Evolutionary conservation across 2,113 vertebrate genomes (phyloP).

Genomic region (Synchiropus splendidus): DNA sequence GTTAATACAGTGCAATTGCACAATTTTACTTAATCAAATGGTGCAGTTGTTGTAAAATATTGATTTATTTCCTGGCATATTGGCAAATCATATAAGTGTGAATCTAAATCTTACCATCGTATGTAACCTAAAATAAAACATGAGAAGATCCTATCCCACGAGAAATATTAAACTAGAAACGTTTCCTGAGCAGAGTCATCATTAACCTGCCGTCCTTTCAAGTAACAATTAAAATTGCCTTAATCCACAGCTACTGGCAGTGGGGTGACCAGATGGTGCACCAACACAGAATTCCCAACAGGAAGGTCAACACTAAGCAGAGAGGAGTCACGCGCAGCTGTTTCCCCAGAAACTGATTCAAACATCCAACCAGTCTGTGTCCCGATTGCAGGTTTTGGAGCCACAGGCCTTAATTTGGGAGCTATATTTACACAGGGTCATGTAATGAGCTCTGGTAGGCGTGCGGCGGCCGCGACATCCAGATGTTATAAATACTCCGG

Average conservation of each 20-base stretch:
- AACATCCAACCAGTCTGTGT: slow-evolving; percentile 37
- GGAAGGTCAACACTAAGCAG: slow-evolving; percentile 21
- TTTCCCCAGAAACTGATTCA: slow-evolving; percentile 33
- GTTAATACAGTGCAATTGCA: too few species aligned
- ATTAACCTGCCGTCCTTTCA: too few species aligned
- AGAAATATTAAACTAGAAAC: slow-evolving; percentile 3
- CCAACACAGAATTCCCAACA: slow-evolving; percentile 18
- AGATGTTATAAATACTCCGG: slow-evolving; percentile 49
- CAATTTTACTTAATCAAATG: too few species aligned
- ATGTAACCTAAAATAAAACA: too few species aligned
- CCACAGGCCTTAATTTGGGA: slow-evolving; percentile 46
- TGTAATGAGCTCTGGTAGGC: slow-evolving; percentile 30
- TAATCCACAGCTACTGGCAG: slow-evolving; percentile 6
- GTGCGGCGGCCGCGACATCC: slow-evolving; percentile 27
- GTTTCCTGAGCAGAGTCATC: too few species aligned
- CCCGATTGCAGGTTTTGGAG: slow-evolving; percentile 52
- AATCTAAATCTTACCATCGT: too few species aligned
- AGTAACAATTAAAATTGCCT: not conserved
- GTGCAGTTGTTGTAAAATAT: too few species aligned
- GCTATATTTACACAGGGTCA: slow-evolving; percentile 57
- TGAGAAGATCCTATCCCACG: not conserved
- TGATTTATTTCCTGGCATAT: too few species aligned
- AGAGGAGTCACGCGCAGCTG: slow-evolving; percentile 15
- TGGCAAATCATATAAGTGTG: too few species aligned
- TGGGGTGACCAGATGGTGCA: slow-evolving; percentile 9